phyloP scores from a whole-genome alignment of 1,140 invertebrate genomes.

The Cotesia glomerata region DNA sequence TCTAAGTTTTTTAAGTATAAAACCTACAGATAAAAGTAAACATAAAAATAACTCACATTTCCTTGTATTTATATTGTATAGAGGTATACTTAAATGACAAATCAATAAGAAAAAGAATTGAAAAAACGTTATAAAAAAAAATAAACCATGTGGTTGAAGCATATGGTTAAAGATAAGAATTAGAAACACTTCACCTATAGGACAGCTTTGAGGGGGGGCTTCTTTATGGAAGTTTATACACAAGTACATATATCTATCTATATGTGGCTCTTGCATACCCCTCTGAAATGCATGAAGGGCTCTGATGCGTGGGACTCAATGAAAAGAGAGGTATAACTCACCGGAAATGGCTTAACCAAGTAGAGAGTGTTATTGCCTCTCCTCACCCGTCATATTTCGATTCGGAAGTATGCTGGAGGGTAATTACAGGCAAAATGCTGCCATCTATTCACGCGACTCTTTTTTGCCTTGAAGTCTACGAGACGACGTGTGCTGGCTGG shows the following conservation, averaged over 20 bases:
- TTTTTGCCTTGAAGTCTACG: background rate
- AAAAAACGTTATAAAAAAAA: constrained; percentile 3
- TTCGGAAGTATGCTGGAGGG: constrained; percentile 20
- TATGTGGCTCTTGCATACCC: background rate
- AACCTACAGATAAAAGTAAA: background rate
- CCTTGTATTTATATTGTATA: no score
- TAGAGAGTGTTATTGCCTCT: background rate
- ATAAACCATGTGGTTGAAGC: constrained; percentile 38
- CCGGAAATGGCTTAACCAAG: constrained; percentile 52
- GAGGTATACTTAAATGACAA: background rate
- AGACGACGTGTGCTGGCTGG: background rate
- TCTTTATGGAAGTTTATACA: background rate
- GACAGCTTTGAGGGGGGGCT: constrained; percentile 57
- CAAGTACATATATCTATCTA: background rate
- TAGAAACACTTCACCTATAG: constrained; percentile 26
- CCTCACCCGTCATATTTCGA: constrained; percentile 2
- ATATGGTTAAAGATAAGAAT: constrained; percentile 50
- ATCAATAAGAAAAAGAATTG: background rate
- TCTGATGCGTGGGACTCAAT: constrained; percentile 49
- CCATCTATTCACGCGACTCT: constrained; percentile 8
- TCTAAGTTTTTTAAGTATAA: no score
- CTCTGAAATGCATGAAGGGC: constrained; percentile 22
- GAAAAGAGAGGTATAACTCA: constrained; percentile 43
- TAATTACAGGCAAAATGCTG: constrained; percentile 25
- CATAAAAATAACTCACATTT: background rate